A percentile compares a stretch with the other conserved stretches of the same genome.
These are phyloP conservation scores for Oryzias melastigma DNA, from an alignment of 2,113 vertebrate species.

Conservation along the genomic window DNA sequence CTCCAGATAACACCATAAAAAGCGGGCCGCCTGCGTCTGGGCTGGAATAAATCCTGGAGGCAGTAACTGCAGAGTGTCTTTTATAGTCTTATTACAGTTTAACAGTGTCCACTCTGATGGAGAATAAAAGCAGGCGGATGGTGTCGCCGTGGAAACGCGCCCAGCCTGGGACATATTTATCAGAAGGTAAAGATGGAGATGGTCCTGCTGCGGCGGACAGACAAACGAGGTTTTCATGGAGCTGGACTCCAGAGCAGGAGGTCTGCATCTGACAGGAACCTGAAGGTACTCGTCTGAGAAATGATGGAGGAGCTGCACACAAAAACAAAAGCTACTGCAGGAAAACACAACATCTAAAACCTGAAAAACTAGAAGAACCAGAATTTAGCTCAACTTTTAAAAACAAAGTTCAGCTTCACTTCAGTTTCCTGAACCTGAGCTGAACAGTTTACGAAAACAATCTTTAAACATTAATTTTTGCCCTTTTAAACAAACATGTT, in stretches of 20 bases:
- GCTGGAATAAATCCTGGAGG: slow-evolving; percentile 55
- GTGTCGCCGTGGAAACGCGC: slow-evolving; percentile 20
- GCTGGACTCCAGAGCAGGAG: too few species aligned
- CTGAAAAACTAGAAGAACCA: too few species aligned
- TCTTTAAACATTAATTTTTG: slow-evolving; percentile 9
- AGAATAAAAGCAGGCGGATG: slow-evolving; percentile 41
- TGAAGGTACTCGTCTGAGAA: too few species aligned
- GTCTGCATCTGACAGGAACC: too few species aligned
- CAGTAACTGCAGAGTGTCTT: slow-evolving; percentile 52
- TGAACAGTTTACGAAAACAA: slow-evolving; percentile 1
- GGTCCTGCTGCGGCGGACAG: slow-evolving; percentile 10
- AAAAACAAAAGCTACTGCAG: too few species aligned
- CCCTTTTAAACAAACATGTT: slow-evolving; percentile 6
- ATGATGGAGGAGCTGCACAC: too few species aligned
- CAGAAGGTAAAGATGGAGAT: slow-evolving; percentile 45
- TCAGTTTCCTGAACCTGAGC: background rate
- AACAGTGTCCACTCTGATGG: slow-evolving; percentile 48
- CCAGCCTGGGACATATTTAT: slow-evolving; percentile 4
- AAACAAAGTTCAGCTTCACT: slow-evolving; percentile 1
- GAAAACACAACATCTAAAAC: too few species aligned
- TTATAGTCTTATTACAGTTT: slow-evolving; percentile 62
- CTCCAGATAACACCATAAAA: slow-evolving; percentile 57
- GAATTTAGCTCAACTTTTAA: background rate
- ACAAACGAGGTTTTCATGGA: too few species aligned
- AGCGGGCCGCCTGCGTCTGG: slow-evolving; percentile 33